phyloP scores from a whole-genome alignment of 2,797 vertebrate genomes.

The Ceyx erithaca region DNA sequence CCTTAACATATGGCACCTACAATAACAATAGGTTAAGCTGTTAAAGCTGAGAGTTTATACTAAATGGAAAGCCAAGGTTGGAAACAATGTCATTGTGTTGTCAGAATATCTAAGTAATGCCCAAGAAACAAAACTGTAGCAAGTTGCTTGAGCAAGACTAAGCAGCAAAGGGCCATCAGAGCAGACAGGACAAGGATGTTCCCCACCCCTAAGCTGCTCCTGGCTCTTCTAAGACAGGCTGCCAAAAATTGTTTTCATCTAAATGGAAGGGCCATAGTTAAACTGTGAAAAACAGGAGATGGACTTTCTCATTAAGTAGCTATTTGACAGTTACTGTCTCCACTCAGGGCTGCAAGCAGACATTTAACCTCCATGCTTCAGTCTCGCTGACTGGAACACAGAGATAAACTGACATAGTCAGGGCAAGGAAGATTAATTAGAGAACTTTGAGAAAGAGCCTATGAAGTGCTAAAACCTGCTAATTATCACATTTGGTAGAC shows the following conservation, averaged over 20 bases:
- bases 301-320: not conserved
- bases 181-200: not conserved
- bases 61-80: not conserved
- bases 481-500: not conserved
- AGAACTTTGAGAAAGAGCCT: not conserved
- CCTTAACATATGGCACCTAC: not conserved
- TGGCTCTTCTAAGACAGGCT: not conserved
- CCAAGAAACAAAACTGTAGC: not conserved
- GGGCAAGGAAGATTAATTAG: conserved; percentile 11
- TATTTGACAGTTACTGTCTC: not conserved
- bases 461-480: not conserved
- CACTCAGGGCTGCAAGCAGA: not conserved
- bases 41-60: not conserved
- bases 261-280: not conserved
- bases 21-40: not conserved
- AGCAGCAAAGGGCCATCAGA: not conserved
- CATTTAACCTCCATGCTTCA: not conserved
- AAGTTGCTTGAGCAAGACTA: not conserved
- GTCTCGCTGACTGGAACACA: not conserved
- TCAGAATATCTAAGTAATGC: not conserved
- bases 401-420: conserved; percentile 9
- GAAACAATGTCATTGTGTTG: not conserved
- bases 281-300: conserved; percentile 5
- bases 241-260: not conserved
- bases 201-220: not conserved